phyloP scores from a whole-genome alignment of 2,888 invertebrate species.

The Diarsia mendica region DNA sequence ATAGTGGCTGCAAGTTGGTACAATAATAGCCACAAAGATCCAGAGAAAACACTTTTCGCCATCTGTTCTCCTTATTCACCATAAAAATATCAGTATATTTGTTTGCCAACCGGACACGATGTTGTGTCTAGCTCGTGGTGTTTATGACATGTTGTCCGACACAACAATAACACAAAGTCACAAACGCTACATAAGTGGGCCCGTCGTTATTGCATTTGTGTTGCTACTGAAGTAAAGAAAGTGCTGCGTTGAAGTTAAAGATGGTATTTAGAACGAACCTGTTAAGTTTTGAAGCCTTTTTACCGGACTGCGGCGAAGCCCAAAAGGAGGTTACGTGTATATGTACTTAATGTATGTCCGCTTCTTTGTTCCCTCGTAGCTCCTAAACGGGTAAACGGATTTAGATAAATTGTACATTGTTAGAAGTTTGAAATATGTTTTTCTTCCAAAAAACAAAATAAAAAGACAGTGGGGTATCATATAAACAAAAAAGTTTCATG shows the following conservation, averaged over 20 bases:
- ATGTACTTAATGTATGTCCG: too few relatives aligned
- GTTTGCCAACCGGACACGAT: slow-evolving; percentile 20
- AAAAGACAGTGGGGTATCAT: too few relatives aligned
- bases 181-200: slow-evolving; percentile 1
- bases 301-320: too few relatives aligned
- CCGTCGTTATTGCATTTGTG: not conserved
- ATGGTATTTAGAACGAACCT: not conserved
- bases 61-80: not conserved
- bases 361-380: too few relatives aligned
- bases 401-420: too few relatives aligned
- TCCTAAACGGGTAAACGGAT: too few relatives aligned
- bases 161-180: slow-evolving; percentile 26
- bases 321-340: too few relatives aligned
- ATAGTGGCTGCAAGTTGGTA: not conserved
- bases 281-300: slow-evolving; percentile 3
- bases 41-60: not conserved
- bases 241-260: not conserved
- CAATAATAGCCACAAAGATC: not conserved
- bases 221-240: slow-evolving; percentile 11
- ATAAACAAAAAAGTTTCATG: too few relatives aligned
- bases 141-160: slow-evolving; percentile 37
- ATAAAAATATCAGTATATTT: not conserved
- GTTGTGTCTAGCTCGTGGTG: slow-evolving; percentile 34
- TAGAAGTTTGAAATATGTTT: too few relatives aligned
- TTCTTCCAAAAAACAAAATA: too few relatives aligned